Conservation (phyloP, 2,888 invertebrate genomes). For the Microctonus aethiopoides region DNA sequence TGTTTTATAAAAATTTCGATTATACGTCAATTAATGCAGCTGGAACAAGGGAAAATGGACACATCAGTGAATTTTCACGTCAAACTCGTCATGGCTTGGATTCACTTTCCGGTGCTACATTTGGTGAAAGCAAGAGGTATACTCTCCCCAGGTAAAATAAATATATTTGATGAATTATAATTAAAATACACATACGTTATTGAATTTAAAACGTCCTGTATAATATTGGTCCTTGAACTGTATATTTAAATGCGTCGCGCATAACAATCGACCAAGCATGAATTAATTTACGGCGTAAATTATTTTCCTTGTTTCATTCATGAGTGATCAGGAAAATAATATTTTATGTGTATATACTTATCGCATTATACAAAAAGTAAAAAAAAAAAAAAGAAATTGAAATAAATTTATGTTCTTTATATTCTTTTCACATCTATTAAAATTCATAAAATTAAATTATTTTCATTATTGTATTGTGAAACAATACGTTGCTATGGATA, state of each 20-base stretch:
- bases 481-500: background rate
- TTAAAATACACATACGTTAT: background rate
- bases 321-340: background rate
- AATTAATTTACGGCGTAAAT: background rate
- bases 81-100: conserved; percentile 65
- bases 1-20: background rate
- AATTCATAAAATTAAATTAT: background rate
- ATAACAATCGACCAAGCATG: background rate
- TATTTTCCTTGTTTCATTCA: background rate
- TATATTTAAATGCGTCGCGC: background rate
- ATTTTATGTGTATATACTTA: background rate
- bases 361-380: background rate
- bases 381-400: background rate
- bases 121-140: conserved; percentile 65
- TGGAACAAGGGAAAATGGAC: conserved; percentile 1
- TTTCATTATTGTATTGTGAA: conserved; percentile 3
- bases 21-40: conserved; percentile 3
- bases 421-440: too few relatives aligned
- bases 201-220: background rate
- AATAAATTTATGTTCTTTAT: too few relatives aligned
- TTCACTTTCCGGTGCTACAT: conserved; percentile 65
- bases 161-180: background rate
- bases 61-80: conserved; percentile 46
- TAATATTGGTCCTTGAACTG: background rate
- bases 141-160: conserved; percentile 59